Evolutionary conservation across 2,113 vertebrate genomes (phyloP).

Genomic region (Anolis carolinensis): DNA sequence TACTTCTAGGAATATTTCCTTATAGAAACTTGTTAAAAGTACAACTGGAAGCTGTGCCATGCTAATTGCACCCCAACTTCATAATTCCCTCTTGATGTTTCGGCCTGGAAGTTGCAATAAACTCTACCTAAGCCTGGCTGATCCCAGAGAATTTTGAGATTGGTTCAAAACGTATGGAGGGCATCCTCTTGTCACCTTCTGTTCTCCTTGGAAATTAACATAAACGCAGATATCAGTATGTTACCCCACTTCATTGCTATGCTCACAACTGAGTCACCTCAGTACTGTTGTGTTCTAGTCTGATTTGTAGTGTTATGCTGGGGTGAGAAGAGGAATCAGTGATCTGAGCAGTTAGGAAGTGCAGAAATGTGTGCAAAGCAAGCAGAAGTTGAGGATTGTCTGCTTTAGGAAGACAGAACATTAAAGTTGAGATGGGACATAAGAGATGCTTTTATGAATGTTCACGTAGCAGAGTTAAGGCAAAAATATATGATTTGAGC

Average conservation of each 20-base stretch:
- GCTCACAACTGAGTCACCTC: not conserved
- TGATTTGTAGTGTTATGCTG: not conserved
- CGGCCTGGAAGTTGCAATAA: too few relatives aligned
- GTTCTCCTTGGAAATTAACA: conserved; percentile 38
- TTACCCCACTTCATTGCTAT: not conserved
- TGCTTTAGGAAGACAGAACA: not conserved
- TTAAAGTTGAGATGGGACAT: not conserved
- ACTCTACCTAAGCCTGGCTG: too few relatives aligned
- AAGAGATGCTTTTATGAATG: not conserved
- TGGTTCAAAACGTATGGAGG: not conserved
- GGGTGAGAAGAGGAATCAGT: not conserved
- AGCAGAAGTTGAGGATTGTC: not conserved
- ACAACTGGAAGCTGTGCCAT: too few relatives aligned
- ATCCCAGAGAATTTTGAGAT: not conserved
- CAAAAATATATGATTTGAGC: not conserved
- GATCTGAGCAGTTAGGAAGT: not conserved
- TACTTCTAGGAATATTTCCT: too few relatives aligned
- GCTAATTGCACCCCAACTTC: too few relatives aligned
- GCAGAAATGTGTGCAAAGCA: not conserved
- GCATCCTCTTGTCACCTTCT: conserved; percentile 1
- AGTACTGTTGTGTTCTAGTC: conserved; percentile 30
- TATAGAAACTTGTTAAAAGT: too few relatives aligned
- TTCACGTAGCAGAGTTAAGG: not conserved
- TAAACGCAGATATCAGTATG: conserved; percentile 28
- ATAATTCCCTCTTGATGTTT: too few relatives aligned